Evolutionary conservation across 2,113 vertebrate genomes (phyloP).

Genomic region (Malurus melanocephalus): DNA sequence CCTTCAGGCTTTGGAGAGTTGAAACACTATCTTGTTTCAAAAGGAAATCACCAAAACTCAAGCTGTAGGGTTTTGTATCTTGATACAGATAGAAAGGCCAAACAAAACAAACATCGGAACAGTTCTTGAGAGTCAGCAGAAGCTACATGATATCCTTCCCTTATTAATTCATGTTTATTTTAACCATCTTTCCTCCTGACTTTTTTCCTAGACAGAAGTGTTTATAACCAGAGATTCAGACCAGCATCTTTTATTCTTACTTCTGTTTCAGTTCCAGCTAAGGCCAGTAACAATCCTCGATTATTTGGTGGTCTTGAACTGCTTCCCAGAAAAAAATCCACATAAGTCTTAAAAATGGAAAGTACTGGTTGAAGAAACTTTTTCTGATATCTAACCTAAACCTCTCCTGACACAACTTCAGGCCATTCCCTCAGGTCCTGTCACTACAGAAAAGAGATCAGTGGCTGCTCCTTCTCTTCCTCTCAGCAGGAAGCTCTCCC

Average conservation of each 20-base stretch:
- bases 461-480: not conserved
- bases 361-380: not conserved
- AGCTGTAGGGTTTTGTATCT: not conserved
- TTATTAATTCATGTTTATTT: constrained; percentile 40
- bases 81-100: not conserved
- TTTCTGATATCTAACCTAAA: not conserved
- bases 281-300: not conserved
- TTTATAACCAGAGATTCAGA: not conserved
- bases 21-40: constrained; percentile 20
- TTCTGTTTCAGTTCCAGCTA: not conserved
- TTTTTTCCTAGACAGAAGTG: not conserved
- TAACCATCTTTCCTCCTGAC: not conserved
- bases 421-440: not conserved
- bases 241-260: not conserved
- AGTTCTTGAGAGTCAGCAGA: constrained; percentile 40
- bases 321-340: not conserved
- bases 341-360: not conserved
- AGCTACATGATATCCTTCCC: not conserved
- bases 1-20: not conserved
- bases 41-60: not conserved
- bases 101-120: constrained; percentile 34
- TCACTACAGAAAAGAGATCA: not conserved
- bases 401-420: not conserved
- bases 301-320: not conserved
- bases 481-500: accelerated